Conservation (phyloP, 2,113 vertebrate genomes). For the Psilopogon haemacephalus region DNA sequence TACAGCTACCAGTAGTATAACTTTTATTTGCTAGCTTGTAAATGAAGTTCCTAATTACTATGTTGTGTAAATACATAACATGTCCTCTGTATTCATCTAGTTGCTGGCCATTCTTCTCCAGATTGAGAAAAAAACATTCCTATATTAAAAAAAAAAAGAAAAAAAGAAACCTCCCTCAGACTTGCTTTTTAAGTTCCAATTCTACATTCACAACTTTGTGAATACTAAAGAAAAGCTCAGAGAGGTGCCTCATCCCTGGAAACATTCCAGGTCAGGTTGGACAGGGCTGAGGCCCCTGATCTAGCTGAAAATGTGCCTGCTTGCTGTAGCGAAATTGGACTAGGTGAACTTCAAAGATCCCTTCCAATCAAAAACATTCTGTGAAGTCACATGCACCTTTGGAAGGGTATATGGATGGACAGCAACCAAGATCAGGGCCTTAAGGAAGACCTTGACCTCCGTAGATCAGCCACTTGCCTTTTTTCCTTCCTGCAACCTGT, state of each 20-base stretch:
- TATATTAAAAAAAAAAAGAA: background rate
- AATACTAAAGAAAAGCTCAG: background rate
- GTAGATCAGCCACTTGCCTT: background rate
- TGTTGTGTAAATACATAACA: background rate
- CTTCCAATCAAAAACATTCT: background rate
- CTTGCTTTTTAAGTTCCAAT: background rate
- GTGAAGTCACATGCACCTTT: background rate
- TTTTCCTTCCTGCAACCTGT: background rate
- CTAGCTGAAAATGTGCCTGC: background rate
- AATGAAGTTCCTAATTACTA: background rate
- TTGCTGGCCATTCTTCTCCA: background rate
- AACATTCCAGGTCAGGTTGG: background rate
- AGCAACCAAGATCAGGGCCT: background rate
- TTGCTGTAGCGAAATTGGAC: background rate
- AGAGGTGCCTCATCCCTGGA: background rate
- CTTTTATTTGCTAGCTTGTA: background rate
- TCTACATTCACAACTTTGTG: background rate
- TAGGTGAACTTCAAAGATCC: background rate
- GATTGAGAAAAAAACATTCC: background rate
- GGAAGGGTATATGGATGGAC: fast-evolving
- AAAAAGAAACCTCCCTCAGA: background rate
- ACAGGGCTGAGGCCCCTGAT: background rate
- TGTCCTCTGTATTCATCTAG: background rate
- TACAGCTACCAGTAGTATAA: background rate
- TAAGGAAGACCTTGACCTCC: background rate